Percentiles rank a stretch among this genome's conserved stretches.
Evolutionary conservation across 2,888 invertebrate species (phyloP).

Genomic region (Atrina japonica): DNA sequence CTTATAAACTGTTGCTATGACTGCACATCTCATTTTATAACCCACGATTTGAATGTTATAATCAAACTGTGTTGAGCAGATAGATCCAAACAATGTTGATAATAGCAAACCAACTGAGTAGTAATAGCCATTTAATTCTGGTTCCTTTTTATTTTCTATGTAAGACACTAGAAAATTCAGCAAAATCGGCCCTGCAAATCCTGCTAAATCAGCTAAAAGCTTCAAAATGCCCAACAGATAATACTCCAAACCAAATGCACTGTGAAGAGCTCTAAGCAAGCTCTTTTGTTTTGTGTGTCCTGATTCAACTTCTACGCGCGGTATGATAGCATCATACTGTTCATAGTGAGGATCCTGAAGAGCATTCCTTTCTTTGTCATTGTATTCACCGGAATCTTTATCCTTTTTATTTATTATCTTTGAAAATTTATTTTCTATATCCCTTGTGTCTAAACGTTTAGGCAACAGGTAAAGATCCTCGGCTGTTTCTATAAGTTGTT

Average conservation of each 20-base stretch:
- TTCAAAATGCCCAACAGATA: slow-evolving; percentile 82
- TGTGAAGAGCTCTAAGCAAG: slow-evolving; percentile 68
- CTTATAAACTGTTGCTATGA: slow-evolving; percentile 91
- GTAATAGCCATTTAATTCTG: slow-evolving; percentile 81
- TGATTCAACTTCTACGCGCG: slow-evolving; percentile 46
- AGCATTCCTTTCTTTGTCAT: too few relatives aligned
- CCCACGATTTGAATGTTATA: slow-evolving; percentile 89
- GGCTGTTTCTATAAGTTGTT: slow-evolving; percentile 83
- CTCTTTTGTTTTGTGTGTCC: slow-evolving; percentile 34
- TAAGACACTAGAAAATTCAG: slow-evolving; percentile 90
- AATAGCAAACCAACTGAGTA: slow-evolving; percentile 86
- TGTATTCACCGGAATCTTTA: not conserved
- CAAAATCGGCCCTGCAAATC: slow-evolving; percentile 94
- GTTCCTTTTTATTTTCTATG: slow-evolving; percentile 87
- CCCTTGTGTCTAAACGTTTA: slow-evolving; percentile 66
- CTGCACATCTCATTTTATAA: slow-evolving; percentile 91
- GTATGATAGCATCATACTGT: not conserved
- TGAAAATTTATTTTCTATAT: slow-evolving; percentile 65
- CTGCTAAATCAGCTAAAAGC: slow-evolving; percentile 90
- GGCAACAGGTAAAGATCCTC: slow-evolving; percentile 77
- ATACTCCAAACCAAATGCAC: slow-evolving; percentile 77
- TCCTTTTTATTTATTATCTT: slow-evolving; percentile 47
- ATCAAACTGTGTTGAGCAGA: slow-evolving; percentile 93
- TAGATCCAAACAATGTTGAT: slow-evolving; percentile 87
- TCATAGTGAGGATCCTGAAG: not conserved